Conservation (phyloP, 2,797 vertebrate species). For the Ceryle rudis region DNA sequence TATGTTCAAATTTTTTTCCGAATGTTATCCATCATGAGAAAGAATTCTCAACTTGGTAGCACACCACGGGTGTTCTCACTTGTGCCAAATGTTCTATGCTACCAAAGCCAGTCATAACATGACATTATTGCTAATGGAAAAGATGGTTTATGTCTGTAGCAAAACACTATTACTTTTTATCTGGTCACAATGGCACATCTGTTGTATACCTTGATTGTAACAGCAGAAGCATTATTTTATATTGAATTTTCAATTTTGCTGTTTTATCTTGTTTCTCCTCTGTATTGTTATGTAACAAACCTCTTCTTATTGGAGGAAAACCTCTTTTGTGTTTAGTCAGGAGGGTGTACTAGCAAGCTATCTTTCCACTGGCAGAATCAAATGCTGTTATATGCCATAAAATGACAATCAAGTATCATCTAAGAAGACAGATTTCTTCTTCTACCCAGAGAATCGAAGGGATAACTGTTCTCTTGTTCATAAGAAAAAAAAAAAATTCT, state of each 20-base stretch:
- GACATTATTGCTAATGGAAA: slow-evolving; percentile 10
- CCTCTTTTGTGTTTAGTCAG: not conserved
- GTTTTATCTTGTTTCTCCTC: not conserved
- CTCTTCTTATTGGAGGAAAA: not conserved
- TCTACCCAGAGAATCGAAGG: not conserved
- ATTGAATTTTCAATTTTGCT: not conserved
- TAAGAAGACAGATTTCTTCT: slow-evolving; percentile 1
- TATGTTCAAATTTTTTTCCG: not conserved
- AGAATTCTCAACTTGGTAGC: not conserved
- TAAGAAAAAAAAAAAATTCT: not conserved
- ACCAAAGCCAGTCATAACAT: not conserved
- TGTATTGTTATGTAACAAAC: not conserved
- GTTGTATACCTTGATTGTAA: not conserved
- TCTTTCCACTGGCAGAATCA: not conserved
- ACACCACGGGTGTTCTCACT: not conserved
- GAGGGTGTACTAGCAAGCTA: not conserved
- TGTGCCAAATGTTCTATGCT: not conserved
- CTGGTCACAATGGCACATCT: not conserved
- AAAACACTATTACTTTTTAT: slow-evolving; percentile 31
- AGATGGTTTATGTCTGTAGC: not conserved
- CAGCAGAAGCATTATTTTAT: not conserved
- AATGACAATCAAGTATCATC: not conserved
- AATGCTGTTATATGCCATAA: not conserved
- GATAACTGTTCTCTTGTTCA: not conserved
- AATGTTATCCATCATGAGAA: not conserved